A percentile compares a stretch with the other conserved stretches of the same genome.
phyloP scores from a whole-genome alignment of 1,140 invertebrate species.

The Stenopsyche tienmushanensis region DNA sequence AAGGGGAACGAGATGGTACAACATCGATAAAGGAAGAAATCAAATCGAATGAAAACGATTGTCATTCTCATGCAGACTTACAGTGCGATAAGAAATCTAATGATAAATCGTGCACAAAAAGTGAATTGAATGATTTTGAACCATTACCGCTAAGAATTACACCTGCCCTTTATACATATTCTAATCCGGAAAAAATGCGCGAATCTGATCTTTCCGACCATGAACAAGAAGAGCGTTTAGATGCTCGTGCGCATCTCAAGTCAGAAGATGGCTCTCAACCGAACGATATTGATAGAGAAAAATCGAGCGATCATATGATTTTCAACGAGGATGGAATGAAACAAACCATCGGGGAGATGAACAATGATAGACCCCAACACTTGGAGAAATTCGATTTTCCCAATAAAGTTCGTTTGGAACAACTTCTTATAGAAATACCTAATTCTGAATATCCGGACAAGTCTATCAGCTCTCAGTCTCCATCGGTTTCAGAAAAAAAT shows the following conservation, averaged over 20 bases:
- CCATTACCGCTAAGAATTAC: constrained; percentile 69
- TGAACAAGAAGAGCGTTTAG: constrained; percentile 44
- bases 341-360: constrained; percentile 26
- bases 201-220: constrained; percentile 42
- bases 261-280: neutral
- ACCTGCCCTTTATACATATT: constrained; percentile 74
- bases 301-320: neutral
- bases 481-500: constrained; percentile 48
- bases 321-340: neutral
- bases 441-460: constrained; percentile 59
- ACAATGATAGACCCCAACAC: constrained; percentile 40
- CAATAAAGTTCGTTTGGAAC: constrained; percentile 69
- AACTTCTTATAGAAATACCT: constrained; percentile 77
- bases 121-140: constrained; percentile 57
- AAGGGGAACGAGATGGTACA: constrained; percentile 3
- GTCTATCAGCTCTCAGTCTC: constrained; percentile 54
- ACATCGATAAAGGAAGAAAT: constrained; percentile 15
- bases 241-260: neutral
- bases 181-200: constrained; percentile 65
- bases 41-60: constrained; percentile 34
- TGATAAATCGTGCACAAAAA: constrained; percentile 45
- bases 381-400: constrained; percentile 53
- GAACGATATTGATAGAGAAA: neutral
- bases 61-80: constrained; percentile 39
- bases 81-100: constrained; percentile 31